Base-by-base conservation (phyloP, 2,113 vertebrate species). In the Chloebia gouldiae region DNA sequence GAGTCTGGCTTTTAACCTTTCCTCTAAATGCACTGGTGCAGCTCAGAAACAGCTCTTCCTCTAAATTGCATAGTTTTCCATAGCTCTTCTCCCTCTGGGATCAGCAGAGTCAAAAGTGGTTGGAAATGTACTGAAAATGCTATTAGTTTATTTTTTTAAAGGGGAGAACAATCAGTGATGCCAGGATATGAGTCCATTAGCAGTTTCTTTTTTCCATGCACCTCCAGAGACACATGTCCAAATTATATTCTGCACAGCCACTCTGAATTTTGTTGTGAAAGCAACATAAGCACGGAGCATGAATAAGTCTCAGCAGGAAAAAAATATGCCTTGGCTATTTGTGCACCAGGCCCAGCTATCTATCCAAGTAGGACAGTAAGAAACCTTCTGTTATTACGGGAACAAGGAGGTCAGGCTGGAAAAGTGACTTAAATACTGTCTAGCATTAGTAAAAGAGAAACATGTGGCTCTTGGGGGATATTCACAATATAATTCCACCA, bases 1-100 rank as follows among this genome's bases (percentile, higher is more conserved):
- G 79, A 89, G 68, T 63, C 40, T 85, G 71, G 44, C 57, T 64
- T 69, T 57, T 87, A 87, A 92, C 94, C 63, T 95, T 96, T 96
- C 66, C 81, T 90, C 81, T 56, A 84, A 76, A 86, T 69, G 47
- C 22, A 56, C n/a, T 53, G 54, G 49, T 73, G 73, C 16, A 73
- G 61, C 18, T 88, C 37, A 80, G 63, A 92, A 92, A 76, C 18
- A 81, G n/a, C 13, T 18, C 39, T 95, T 92, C 39, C 95, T 92
- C 14, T 27, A 93, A 88, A 96, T n/a, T 42, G 66, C 54, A 77
- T 50, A 33, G 8, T 76, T 79, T 91, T 87, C 65, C 81, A 61
- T 91, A 84, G 39, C 45, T 81, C 59, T 92, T 90, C 75, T 90
- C 73, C 81, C 60, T 64, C n/a, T 81, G 68, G 86, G 91, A 96